These are phyloP conservation scores for Anolis sagrei DNA, from an alignment of 2,113 vertebrate genomes.

Conservation along the genomic window DNA sequence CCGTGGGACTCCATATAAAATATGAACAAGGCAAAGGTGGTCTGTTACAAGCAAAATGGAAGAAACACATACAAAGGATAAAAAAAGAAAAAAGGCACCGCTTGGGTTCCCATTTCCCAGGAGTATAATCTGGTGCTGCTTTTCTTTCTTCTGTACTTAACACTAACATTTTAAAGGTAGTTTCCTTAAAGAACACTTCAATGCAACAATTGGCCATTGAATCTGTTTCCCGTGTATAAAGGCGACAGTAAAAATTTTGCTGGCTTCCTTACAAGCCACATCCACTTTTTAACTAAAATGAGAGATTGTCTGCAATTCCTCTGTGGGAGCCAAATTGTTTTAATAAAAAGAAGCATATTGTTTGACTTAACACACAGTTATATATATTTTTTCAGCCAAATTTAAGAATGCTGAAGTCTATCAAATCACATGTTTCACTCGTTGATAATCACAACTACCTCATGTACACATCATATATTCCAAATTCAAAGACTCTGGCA, in stretches of 20 bases:
- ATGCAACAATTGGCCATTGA: neutral
- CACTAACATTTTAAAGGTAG: slow-evolving; percentile 23
- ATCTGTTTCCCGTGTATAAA: neutral
- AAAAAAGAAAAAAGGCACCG: neutral
- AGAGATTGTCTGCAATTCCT: neutral
- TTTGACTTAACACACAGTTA: neutral
- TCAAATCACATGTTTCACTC: neutral
- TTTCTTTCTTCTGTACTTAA: slow-evolving; percentile 17
- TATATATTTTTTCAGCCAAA: neutral
- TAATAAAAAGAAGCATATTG: slow-evolving; percentile 34
- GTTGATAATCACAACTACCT: neutral
- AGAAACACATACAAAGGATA: slow-evolving; percentile 19
- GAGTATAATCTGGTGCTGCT: slow-evolving; percentile 33
- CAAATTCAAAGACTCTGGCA: too few species aligned
- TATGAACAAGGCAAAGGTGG: neutral
- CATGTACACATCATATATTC: neutral
- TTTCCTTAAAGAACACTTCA: slow-evolving; percentile 25
- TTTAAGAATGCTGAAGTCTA: neutral
- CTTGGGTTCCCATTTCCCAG: neutral
- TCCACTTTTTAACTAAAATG: slow-evolving; percentile 23
- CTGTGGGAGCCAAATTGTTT: neutral
- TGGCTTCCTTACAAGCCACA: slow-evolving; percentile 31
- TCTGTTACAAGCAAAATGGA: neutral
- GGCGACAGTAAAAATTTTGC: slow-evolving; percentile 4
- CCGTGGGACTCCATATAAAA: neutral